These are phyloP conservation scores for Chloroclysta siterata DNA, from an alignment of 2,888 invertebrate genomes.

Conservation along the genomic window DNA sequence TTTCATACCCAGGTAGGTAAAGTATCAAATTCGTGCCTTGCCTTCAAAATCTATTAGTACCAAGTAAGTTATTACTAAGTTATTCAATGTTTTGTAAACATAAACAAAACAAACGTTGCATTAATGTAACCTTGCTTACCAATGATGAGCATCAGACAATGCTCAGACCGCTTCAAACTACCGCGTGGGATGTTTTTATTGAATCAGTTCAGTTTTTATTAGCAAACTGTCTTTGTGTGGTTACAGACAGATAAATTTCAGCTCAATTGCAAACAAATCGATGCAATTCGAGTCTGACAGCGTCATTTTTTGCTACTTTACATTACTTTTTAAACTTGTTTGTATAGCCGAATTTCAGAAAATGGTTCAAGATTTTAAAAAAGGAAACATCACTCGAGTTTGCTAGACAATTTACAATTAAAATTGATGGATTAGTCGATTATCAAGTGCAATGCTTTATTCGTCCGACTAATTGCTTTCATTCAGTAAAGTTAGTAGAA, in stretches of 20 bases:
- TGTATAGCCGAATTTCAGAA: too few relatives aligned
- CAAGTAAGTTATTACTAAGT: too few relatives aligned
- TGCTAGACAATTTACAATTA: too few relatives aligned
- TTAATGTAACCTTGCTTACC: conserved; percentile 6
- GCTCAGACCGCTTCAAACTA: not conserved
- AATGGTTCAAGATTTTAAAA: too few relatives aligned
- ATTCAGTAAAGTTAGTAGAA: too few relatives aligned
- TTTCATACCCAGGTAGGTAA: too few relatives aligned
- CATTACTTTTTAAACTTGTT: not conserved
- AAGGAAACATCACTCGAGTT: too few relatives aligned
- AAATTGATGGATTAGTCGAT: too few relatives aligned
- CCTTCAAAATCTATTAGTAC: too few relatives aligned
- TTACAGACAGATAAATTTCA: conserved; percentile 19
- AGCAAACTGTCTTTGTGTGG: conserved; percentile 14
- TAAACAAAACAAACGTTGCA: not conserved
- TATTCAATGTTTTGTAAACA: not conserved
- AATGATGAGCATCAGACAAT: conserved; percentile 15
- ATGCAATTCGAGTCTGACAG: conserved; percentile 3
- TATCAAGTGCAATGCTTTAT: too few relatives aligned
- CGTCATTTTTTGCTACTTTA: conserved; percentile 1
- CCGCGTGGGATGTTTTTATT: conserved; percentile 18
- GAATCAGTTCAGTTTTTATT: conserved; percentile 21
- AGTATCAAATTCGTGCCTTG: too few relatives aligned
- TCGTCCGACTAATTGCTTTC: too few relatives aligned
- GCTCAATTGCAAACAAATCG: conserved; percentile 19